phyloP scores from a whole-genome alignment of 2,113 vertebrate species.

The Labrus mixtus region DNA sequence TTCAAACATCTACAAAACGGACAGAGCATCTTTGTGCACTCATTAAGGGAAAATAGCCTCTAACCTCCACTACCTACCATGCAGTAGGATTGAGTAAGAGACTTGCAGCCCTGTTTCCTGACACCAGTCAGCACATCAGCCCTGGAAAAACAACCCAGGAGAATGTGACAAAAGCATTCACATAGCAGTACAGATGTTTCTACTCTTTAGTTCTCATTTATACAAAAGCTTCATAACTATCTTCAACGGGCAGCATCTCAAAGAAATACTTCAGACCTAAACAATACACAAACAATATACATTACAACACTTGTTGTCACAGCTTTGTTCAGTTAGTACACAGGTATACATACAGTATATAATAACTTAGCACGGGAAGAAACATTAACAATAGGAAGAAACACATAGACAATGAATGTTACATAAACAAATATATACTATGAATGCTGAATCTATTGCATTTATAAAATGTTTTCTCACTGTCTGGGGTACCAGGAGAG shows the following conservation, averaged over 20 bases:
- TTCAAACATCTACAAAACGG: not conserved
- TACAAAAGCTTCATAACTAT: not conserved
- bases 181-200: not conserved
- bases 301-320: too few relatives aligned
- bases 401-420: not conserved
- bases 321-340: too few relatives aligned
- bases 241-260: not conserved
- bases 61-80: conserved; percentile 84
- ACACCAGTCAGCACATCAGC: conserved; percentile 84
- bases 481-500: conserved; percentile 92
- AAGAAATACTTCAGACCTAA: too few relatives aligned
- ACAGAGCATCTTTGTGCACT: too few relatives aligned
- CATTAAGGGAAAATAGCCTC: too few relatives aligned
- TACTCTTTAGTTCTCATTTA: not conserved
- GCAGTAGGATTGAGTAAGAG: conserved; percentile 89
- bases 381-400: not conserved
- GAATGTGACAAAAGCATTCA: not conserved
- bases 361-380: too few relatives aligned
- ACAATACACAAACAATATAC: too few relatives aligned
- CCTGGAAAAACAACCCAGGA: conserved; percentile 71
- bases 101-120: conserved; percentile 90
- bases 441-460: not conserved
- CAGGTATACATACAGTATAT: too few relatives aligned
- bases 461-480: conserved; percentile 80
- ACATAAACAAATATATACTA: not conserved